A percentile compares a stretch with the other conserved stretches of the same genome.
Evolutionary conservation across 2,888 invertebrate species (phyloP).

Genomic region (Octonoba sinensis): DNA sequence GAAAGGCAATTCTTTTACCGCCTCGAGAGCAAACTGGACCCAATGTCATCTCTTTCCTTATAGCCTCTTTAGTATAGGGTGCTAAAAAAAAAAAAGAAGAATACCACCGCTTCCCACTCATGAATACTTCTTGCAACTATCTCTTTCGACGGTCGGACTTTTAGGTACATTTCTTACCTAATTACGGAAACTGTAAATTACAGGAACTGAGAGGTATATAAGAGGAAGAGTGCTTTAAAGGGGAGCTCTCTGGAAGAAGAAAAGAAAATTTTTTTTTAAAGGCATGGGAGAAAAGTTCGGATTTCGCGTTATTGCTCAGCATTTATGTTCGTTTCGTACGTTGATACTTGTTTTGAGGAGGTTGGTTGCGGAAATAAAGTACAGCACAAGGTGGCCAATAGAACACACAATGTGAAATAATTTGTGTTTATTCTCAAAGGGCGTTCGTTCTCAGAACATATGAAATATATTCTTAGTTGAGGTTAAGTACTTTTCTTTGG

Average conservation of each 20-base stretch:
- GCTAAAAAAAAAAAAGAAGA: constrained; percentile 8
- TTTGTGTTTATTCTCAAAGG: too few relatives aligned
- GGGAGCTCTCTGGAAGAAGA: neutral
- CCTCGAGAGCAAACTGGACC: too few relatives aligned
- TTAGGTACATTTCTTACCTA: neutral
- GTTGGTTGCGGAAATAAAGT: too few relatives aligned
- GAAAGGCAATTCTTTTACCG: too few relatives aligned
- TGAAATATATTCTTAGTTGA: too few relatives aligned
- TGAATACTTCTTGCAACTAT: constrained; percentile 3
- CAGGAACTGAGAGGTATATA: neutral
- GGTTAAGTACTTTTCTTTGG: too few relatives aligned
- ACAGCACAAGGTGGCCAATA: too few relatives aligned
- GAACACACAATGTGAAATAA: too few relatives aligned
- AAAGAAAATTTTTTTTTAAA: neutral
- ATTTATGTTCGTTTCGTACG: neutral
- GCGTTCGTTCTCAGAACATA: too few relatives aligned
- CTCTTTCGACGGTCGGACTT: neutral
- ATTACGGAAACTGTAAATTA: neutral
- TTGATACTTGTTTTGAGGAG: too few relatives aligned
- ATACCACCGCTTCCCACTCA: constrained; percentile 22
- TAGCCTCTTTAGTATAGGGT: too few relatives aligned
- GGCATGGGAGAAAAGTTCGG: neutral
- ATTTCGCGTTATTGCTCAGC: neutral
- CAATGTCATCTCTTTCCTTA: too few relatives aligned
- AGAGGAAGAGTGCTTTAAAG: constrained; percentile 10